Conservation (phyloP, 2,113 vertebrate genomes). For the Zootoca vivipara region DNA sequence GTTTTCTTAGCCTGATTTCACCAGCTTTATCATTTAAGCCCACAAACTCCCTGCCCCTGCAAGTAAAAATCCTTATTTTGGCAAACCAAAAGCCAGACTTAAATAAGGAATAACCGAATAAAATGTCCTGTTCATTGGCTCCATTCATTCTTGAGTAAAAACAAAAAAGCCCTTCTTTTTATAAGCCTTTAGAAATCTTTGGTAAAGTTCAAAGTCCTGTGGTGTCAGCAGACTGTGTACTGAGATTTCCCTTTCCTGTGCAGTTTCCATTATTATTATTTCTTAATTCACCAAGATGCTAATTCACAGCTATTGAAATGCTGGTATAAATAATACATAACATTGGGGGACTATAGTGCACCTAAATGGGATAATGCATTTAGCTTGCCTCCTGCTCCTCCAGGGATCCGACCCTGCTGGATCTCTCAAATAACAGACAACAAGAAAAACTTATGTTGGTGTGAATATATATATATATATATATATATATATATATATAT, state of each 20-base stretch:
- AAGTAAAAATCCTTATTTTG: background rate
- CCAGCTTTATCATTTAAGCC: background rate
- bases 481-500: too few relatives aligned
- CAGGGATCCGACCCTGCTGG: slow-evolving; percentile 24
- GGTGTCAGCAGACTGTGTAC: background rate
- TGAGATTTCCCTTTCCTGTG: slow-evolving; percentile 32
- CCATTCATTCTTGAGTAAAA: background rate
- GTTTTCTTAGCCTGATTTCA: background rate
- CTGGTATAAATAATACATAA: slow-evolving; percentile 70
- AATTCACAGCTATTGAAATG: slow-evolving; percentile 56
- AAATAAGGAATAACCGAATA: background rate
- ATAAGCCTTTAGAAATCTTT: background rate
- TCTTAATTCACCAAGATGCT: slow-evolving; percentile 48
- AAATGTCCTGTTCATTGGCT: slow-evolving; percentile 1
- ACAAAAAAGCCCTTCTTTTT: background rate
- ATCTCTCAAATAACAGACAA: background rate
- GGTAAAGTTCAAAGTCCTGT: background rate
- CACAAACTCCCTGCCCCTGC: background rate
- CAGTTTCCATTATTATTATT: background rate
- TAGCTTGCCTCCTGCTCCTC: slow-evolving; percentile 45
- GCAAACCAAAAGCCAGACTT: background rate
- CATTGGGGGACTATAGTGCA: slow-evolving; percentile 31
- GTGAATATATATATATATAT: background rate
- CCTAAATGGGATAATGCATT: slow-evolving; percentile 54
- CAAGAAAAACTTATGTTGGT: background rate